phyloP scores from a whole-genome alignment of 30 jellyfish, hydroid and myxozoan genomes.

The Phacellophora camtschatica region DNA sequence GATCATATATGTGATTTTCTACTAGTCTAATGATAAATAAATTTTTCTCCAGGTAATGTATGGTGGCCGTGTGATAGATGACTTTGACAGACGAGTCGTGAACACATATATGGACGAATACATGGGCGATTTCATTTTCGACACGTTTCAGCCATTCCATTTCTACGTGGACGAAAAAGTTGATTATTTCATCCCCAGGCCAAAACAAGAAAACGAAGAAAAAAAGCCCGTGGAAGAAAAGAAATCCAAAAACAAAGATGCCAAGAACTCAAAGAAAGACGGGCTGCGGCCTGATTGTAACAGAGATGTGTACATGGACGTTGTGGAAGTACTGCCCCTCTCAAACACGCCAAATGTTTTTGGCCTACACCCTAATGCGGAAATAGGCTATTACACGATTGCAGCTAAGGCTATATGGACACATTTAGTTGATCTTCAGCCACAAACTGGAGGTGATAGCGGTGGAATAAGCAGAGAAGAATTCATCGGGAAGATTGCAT shows the following conservation, averaged over 20 bases:
- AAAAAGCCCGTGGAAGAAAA: slow-evolving; percentile 37
- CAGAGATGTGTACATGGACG: slow-evolving; percentile 88
- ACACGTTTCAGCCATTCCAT: slow-evolving; percentile 96
- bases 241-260: slow-evolving; percentile 41
- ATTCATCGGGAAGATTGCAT: slow-evolving; percentile 88
- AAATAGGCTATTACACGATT: slow-evolving; percentile 90
- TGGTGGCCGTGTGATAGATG: slow-evolving; percentile 98
- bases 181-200: slow-evolving; percentile 86
- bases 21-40: not conserved
- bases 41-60: slow-evolving; percentile 79
- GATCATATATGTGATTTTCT: not conserved
- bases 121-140: slow-evolving; percentile 97
- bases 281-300: slow-evolving; percentile 85
- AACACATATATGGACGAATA: slow-evolving; percentile 96
- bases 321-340: slow-evolving; percentile 81
- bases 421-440: slow-evolving; percentile 92
- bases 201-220: slow-evolving; percentile 53
- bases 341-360: slow-evolving; percentile 89
- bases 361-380: slow-evolving; percentile 97
- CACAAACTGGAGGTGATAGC: slow-evolving; percentile 94
- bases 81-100: slow-evolving; percentile 94
- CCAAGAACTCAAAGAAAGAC: slow-evolving; percentile 25
- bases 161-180: slow-evolving; percentile 84
- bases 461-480: slow-evolving; percentile 98
- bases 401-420: slow-evolving; percentile 98